Evolutionary conservation across 2,113 vertebrate species (phyloP), one percentile per base, ranked within the genome.

Genomic region (Spea multiplicata): DNA sequence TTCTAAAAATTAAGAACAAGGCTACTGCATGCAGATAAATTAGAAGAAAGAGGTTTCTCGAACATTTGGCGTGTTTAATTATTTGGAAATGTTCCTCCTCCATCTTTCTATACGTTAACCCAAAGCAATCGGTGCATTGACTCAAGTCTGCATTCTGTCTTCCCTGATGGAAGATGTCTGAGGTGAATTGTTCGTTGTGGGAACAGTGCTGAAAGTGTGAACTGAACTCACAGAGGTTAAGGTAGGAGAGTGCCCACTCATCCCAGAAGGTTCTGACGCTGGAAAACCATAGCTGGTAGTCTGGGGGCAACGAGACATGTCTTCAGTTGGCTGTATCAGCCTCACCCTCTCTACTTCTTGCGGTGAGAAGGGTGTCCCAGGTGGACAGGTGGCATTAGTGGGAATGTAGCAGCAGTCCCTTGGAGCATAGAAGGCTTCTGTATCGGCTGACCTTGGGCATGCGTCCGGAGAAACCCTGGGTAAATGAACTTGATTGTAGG

Each of bases 101-200:
- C 70, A 61, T 8, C 30, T 30, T 30, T 1, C 30, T 2, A 30
- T 30, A 30, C 30, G 2, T 30, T 30, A 30, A 30, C 30, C 30
- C 30, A 30, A 30, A 30, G 30, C 30, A 2, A 30, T 44, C 13
- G 5, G 16, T 57, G 50, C 45, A 57, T 30, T 6, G 3, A 52
- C 8, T 79, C 71, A 73, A 53, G 71, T 57, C 45, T 73, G 76
- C 3, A 13, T 55, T 65, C 4, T 71, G 47, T 64, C 45, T 81
- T 92, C 90, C 13, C 69, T 72, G 89, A 80, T 83, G 86, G 74
- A 86, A 85, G 9, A 62, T 87, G 72, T 83, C 74, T 50, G 88
- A 86, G 47, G 82, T 75, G 78, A 5, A 52, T 76, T 79, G 9
- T 80, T 75, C 0, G 59, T 66, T 68, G 45, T 72, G 0, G 81